Evolutionary conservation across 2,888 invertebrate genomes (phyloP), one percentile per base, ranked within the genome.

Genomic region (Papilio demoleus): DNA sequence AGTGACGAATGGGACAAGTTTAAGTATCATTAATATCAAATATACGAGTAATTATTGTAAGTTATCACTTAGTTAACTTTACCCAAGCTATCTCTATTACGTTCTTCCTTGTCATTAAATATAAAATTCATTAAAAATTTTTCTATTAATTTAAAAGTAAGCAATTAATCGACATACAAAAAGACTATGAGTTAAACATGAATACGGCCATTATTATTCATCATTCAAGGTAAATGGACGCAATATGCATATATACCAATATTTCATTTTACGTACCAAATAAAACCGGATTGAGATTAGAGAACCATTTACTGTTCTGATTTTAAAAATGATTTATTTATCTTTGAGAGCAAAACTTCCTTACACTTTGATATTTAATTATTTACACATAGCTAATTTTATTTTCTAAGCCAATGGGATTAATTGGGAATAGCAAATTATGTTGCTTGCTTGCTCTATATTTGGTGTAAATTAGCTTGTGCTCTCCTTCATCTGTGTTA

Each of bases 211-310:
- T 87, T 84, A 88, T 85, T 88, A 89, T 91, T 90, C 88, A 88
- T 83, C 83, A 86, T 82, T 88, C 87, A 88, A 88, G 87, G 89
- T 83, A 88, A 90, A 88, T 84, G 86, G 84, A 87, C 85, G 85
- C 78, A 81, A 82, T 83, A 76, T 71, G 68, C 84, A 85, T 83
- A 82, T 81, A 84, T 83, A 86, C 79, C 82, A 81, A 88, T 90
- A 85, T 87, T 85, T 88, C 85, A 87, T 87, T 88, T 88, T 84
- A 22, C 83, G 81, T 80, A 79, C 78, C 77, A 84, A 81, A 80
- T 77, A 79, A 79, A 87, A 89, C 88, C 87, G 85, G 90, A 79
- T 85, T 74, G 74, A 65, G 22, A 53, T 76, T 72, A 76, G 78
- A 80, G 84, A 86, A 86, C 84, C 80, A 82, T 74, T 79, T 79